A percentile compares a stretch with the other conserved stretches of the same genome.
Conservation (phyloP, 2,888 invertebrate genomes). For the Tetropium fuscum region DNA sequence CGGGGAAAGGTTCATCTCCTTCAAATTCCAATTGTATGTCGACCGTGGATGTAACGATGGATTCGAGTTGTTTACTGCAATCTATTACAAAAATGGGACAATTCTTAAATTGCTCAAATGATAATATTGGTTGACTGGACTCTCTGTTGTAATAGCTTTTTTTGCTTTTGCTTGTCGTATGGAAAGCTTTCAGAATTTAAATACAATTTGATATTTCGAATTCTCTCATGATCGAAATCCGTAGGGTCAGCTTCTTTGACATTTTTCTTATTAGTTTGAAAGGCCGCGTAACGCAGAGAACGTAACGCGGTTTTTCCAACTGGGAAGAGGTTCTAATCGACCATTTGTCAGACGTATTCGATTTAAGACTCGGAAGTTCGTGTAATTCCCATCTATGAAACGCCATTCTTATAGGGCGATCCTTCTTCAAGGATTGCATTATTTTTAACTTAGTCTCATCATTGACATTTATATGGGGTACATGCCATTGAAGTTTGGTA, state of each 20-base stretch:
- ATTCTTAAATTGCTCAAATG: background rate
- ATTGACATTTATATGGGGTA: background rate
- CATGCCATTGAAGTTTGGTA: background rate
- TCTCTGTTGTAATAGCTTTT: background rate
- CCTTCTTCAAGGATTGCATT: background rate
- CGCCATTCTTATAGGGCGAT: background rate
- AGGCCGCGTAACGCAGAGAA: background rate
- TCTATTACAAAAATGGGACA: background rate
- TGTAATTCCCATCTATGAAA: background rate
- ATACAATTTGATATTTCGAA: slow-evolving; percentile 6
- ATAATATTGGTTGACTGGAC: background rate
- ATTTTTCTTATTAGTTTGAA: slow-evolving; percentile 10
- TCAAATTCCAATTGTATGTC: slow-evolving; percentile 8
- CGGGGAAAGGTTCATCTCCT: slow-evolving; percentile 2
- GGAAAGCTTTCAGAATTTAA: slow-evolving; percentile 9
- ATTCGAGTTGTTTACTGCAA: background rate
- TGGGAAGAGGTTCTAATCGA: background rate
- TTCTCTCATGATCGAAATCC: slow-evolving; percentile 1
- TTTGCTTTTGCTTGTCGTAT: slow-evolving; percentile 4
- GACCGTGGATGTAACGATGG: background rate
- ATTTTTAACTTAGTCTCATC: background rate
- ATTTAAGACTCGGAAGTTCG: background rate
- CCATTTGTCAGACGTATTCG: background rate
- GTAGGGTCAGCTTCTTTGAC: background rate
- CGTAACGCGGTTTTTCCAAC: slow-evolving; percentile 4